Evolutionary conservation across 2,888 invertebrate species (phyloP).

Genomic region (Dasysyrphus tricinctus): DNA sequence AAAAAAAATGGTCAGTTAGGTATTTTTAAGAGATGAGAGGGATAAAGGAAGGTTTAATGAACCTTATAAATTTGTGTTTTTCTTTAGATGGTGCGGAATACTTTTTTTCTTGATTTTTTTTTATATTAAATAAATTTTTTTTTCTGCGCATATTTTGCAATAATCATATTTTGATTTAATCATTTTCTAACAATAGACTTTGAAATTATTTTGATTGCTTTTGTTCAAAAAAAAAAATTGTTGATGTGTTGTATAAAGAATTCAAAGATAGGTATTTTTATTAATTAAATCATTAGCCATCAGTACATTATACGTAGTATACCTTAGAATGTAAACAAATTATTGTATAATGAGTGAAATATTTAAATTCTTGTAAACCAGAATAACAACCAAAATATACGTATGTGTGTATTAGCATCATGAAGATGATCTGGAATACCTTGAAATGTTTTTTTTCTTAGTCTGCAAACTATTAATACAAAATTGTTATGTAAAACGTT

Average conservation of each 20-base stretch:
- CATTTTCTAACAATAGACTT: conserved; percentile 52
- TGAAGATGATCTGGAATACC: conserved; percentile 8
- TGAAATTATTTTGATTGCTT: conserved; percentile 26
- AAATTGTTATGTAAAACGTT: not conserved
- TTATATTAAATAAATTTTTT: not conserved
- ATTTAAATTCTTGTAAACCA: conserved; percentile 1
- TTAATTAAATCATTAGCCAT: conserved; percentile 21
- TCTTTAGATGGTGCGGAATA: conserved; percentile 31
- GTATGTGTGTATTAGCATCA: no score
- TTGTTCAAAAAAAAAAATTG: not conserved
- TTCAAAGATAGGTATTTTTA: not conserved
- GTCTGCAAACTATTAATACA: no score
- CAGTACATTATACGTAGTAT: not conserved
- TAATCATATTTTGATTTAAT: conserved; percentile 33
- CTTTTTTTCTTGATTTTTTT: conserved; percentile 4
- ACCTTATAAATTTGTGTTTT: conserved; percentile 42
- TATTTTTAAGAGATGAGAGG: conserved; percentile 20
- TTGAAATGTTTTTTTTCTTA: not conserved
- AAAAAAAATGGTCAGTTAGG: conserved; percentile 41
- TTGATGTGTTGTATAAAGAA: conserved; percentile 25
- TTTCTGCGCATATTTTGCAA: conserved; percentile 41
- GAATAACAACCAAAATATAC: not conserved
- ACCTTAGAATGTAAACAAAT: not conserved
- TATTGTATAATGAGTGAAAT: not conserved
- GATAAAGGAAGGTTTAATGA: conserved; percentile 50